Conservation (phyloP, 2,113 vertebrate genomes). For the Rhinoderma darwinii region DNA sequence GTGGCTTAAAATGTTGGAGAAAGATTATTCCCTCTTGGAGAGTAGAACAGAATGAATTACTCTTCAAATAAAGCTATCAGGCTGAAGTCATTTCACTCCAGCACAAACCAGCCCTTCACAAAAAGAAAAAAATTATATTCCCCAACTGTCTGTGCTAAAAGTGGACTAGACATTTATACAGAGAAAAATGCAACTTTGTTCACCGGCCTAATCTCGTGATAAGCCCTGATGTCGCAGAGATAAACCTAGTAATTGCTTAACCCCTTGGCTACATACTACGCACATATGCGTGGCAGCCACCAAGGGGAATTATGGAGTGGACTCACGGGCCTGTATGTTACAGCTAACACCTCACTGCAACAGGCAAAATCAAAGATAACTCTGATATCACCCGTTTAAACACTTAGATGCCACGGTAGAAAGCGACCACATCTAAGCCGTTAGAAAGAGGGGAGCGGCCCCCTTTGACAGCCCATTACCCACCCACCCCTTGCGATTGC, state of each 20-base stretch:
- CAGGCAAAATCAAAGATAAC: too few relatives aligned
- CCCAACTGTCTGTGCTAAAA: background rate
- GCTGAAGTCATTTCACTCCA: background rate
- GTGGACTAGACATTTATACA: background rate
- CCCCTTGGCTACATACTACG: too few relatives aligned
- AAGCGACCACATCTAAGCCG: too few relatives aligned
- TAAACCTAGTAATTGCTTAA: background rate
- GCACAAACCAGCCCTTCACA: background rate
- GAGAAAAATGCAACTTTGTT: background rate
- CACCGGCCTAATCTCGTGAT: background rate
- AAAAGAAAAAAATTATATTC: background rate
- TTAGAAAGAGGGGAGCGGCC: too few relatives aligned
- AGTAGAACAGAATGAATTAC: slow-evolving; percentile 25
- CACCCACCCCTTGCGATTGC: too few relatives aligned
- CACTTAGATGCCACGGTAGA: too few relatives aligned
- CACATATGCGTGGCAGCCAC: too few relatives aligned
- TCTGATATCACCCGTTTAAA: too few relatives aligned
- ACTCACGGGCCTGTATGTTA: too few relatives aligned
- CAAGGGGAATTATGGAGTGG: too few relatives aligned
- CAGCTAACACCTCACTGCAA: too few relatives aligned
- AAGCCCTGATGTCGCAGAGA: background rate
- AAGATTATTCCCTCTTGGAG: slow-evolving; percentile 24
- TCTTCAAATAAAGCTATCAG: slow-evolving; percentile 17
- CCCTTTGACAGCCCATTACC: too few relatives aligned
- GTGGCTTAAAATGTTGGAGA: background rate